Evolutionary conservation across 2,888 invertebrate species (phyloP).

Genomic region (Rhaphigaster nebulosa): DNA sequence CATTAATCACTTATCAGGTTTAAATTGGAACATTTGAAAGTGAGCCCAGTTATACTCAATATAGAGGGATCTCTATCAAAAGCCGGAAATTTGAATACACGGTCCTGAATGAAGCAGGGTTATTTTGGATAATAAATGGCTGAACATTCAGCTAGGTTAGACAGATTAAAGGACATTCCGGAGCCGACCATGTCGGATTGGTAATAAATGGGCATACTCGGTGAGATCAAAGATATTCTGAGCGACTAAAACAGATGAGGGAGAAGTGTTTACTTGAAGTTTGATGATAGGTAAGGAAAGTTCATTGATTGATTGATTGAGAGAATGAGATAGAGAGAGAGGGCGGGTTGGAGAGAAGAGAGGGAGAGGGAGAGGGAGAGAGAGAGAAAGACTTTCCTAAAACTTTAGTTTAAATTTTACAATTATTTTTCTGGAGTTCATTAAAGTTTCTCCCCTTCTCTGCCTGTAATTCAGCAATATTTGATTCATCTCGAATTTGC

Average conservation of each 20-base stretch:
- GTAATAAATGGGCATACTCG: neutral
- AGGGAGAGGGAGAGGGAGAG: too few species aligned
- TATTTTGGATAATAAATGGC: constrained; percentile 15
- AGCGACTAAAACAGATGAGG: neutral
- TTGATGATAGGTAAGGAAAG: too few species aligned
- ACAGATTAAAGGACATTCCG: neutral
- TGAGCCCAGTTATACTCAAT: neutral
- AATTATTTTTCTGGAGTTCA: too few species aligned
- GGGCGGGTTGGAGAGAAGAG: too few species aligned
- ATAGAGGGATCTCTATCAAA: constrained; percentile 8
- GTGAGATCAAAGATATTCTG: neutral
- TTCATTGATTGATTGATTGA: too few species aligned
- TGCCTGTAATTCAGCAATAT: too few species aligned
- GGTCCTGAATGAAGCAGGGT: neutral
- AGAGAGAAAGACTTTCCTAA: too few species aligned
- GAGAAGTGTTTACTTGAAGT: neutral
- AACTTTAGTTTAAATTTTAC: too few species aligned
- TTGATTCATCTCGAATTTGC: too few species aligned
- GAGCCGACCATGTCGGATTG: neutral
- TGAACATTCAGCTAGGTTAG: neutral
- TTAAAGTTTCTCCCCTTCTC: too few species aligned
- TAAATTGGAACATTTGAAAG: neutral
- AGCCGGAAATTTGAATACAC: constrained; percentile 34
- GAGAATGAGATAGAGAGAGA: too few species aligned
- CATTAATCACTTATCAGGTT: constrained; percentile 8